Base-by-base conservation (phyloP, 2,888 invertebrate species). In the Mellilla xanthometata region DNA sequence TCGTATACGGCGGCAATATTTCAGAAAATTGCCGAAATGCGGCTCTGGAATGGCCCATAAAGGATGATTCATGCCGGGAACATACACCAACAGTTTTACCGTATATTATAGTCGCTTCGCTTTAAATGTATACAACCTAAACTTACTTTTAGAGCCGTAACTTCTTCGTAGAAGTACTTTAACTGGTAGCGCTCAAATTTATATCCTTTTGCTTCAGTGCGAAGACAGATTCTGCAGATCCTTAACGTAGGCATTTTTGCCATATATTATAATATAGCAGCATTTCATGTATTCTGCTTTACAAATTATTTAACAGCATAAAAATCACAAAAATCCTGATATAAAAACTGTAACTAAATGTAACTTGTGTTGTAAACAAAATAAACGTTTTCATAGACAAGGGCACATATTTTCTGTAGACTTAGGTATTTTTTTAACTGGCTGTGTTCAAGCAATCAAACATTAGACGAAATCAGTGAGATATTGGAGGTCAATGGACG, bases 1-100 rank as follows among this genome's bases (percentile, higher is more conserved):
- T 41, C 6, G 33, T 26, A 30, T 35, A 47, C 44, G 13, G 46
- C 30, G 26, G 39, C 39, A 32, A 78, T 84, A 85, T 80, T 73
- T 82, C 76, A 80, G 62, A 50, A 68, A 76, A 81, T 82, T 74
- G 83, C 82, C 79, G 80, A 83, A 83, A 85, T 81, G 68, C 72
- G 72, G 66, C 73, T 59, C 54, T 69, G 72, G 65, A 86, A 86
- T 85, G 72, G 85, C 60, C 83, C 75, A 86, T 86, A 85, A 86
- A 85, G n/a, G 66, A 81, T 85, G 86, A 86, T 81, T 73, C 73
- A 84, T 69, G 38, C 62, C 60, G 55, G 47, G 59, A 64, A 69
- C 62, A 73, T 72, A 73, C 54, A 77, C 74, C 80, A 74, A 83
- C 81, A 81, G 81, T 79, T 81, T 76, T 76, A 77, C 76, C 69